phyloP scores from a whole-genome alignment of 2,797 vertebrate genomes.

The Oceanodroma leucorhoa region DNA sequence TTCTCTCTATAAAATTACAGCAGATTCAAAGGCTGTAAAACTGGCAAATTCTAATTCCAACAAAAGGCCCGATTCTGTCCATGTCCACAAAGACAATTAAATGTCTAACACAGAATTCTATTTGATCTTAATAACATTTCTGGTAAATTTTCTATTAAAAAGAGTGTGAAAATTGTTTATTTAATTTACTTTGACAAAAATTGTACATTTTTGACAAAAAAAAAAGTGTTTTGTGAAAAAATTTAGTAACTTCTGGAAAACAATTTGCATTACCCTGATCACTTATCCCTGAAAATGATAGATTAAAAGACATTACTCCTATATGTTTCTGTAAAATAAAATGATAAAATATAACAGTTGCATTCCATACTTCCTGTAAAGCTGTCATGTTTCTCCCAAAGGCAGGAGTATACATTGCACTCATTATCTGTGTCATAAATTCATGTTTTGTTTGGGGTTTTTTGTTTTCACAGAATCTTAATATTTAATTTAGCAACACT shows the following conservation, averaged over 20 bases:
- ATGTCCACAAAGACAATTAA: not conserved
- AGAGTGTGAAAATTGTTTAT: not conserved
- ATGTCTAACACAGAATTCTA: not conserved
- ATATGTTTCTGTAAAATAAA: not conserved
- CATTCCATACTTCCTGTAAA: not conserved
- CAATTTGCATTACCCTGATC: not conserved
- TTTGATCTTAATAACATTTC: not conserved
- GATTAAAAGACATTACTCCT: not conserved
- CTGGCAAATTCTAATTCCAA: not conserved
- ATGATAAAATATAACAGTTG: not conserved
- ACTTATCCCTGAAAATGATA: not conserved
- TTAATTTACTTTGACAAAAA: not conserved
- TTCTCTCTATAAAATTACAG: not conserved
- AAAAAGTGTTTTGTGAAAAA: not conserved
- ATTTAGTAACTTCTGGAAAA: not conserved
- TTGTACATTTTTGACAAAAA: not conserved
- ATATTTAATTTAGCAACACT: not conserved
- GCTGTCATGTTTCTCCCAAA: not conserved
- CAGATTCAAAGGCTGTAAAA: not conserved
- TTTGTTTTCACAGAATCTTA: not conserved
- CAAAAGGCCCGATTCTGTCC: not conserved
- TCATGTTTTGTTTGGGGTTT: not conserved
- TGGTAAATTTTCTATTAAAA: not conserved
- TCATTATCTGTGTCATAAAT: not conserved
- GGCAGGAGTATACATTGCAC: not conserved